Conservation (phyloP, 1,140 invertebrate species). For the Orius insidiosus region DNA sequence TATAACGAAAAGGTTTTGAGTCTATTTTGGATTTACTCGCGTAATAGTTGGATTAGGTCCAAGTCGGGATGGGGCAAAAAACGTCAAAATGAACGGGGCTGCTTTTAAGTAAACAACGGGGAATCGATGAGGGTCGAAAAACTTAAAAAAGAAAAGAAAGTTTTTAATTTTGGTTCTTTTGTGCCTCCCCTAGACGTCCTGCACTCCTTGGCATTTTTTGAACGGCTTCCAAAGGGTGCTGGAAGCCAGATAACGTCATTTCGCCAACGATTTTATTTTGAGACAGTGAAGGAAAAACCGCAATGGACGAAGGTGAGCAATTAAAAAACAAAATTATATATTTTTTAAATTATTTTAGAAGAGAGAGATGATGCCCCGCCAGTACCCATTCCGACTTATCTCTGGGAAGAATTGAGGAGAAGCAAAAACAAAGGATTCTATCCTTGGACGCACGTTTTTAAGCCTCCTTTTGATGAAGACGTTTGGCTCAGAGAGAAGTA, state of each 20-base stretch:
- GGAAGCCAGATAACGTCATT: background rate
- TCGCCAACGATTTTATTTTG: background rate
- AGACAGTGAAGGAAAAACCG: background rate
- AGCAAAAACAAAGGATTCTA: constrained; percentile 24
- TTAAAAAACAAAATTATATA: background rate
- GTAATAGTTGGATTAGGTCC: too few relatives aligned
- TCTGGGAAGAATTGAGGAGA: constrained; percentile 28
- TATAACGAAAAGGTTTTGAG: too few relatives aligned
- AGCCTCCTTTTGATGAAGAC: constrained; percentile 19
- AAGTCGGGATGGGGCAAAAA: too few relatives aligned
- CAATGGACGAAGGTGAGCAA: background rate
- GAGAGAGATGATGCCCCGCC: constrained; percentile 19
- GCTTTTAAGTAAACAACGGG: too few relatives aligned
- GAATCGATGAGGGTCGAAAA: too few relatives aligned
- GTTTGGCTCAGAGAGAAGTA: constrained; percentile 14
- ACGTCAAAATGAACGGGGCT: too few relatives aligned
- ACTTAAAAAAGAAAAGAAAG: too few relatives aligned
- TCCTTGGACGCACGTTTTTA: constrained; percentile 28
- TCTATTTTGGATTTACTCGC: too few relatives aligned
- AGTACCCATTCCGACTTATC: constrained; percentile 26
- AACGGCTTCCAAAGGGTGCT: background rate
- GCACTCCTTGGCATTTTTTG: background rate
- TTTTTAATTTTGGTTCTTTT: background rate
- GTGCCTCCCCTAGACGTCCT: background rate
- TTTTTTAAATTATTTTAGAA: constrained; percentile 1